Percentiles rank a stretch among this genome's conserved stretches.
These are phyloP conservation scores for Limnephilus lunatus DNA, from an alignment of 2,888 invertebrate genomes.

Conservation along the genomic window DNA sequence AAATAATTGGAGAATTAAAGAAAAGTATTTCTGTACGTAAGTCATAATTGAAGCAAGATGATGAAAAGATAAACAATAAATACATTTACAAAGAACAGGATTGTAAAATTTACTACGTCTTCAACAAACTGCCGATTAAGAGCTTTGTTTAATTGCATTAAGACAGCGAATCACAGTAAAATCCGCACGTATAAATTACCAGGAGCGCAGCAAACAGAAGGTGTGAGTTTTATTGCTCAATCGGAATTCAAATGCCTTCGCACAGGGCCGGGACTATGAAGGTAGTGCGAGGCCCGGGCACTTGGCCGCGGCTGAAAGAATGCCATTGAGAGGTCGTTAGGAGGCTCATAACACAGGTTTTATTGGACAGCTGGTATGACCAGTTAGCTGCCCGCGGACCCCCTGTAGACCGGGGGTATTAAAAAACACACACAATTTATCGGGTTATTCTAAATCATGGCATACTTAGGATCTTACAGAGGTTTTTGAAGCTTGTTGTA, in stretches of 20 bases:
- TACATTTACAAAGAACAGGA: too few relatives aligned
- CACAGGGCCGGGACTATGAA: not conserved
- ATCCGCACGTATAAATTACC: not conserved
- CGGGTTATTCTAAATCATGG: not conserved
- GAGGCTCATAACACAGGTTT: constrained; percentile 67
- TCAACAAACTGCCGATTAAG: not conserved
- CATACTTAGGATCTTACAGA: not conserved
- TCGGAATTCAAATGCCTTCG: constrained; percentile 39
- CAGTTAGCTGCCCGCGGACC: constrained; percentile 27
- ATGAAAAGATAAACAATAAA: too few relatives aligned
- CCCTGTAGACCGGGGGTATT: not conserved
- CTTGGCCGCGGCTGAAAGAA: constrained; percentile 58
- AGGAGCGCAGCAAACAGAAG: not conserved
- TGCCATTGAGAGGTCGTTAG: constrained; percentile 67
- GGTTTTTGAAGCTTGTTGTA: not conserved
- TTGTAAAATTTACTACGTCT: not conserved
- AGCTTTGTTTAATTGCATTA: not conserved
- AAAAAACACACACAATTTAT: constrained; percentile 28
- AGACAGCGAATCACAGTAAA: not conserved
- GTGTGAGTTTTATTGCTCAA: constrained; percentile 48
- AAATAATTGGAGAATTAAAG: too few relatives aligned
- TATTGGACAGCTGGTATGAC: constrained; percentile 64
- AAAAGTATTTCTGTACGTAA: too few relatives aligned
- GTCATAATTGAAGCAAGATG: too few relatives aligned
- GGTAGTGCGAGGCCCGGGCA: not conserved